phyloP scores from a whole-genome alignment of 2,113 vertebrate genomes.

The Lepisosteus oculatus region DNA sequence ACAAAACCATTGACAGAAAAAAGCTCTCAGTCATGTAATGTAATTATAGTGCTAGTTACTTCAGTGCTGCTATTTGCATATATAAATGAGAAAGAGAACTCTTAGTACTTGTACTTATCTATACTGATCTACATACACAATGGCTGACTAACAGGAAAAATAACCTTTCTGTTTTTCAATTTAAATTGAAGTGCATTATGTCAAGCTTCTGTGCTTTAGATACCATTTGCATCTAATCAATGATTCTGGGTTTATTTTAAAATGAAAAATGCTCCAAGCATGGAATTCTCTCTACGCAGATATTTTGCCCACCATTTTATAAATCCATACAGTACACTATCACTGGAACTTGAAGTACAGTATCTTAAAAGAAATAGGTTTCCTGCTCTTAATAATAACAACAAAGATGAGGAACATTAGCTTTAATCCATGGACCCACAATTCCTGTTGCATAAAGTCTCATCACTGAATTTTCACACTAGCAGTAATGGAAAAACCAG shows the following conservation, averaged over 20 bases:
- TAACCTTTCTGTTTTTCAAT: constrained; percentile 12
- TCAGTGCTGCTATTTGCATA: constrained; percentile 8
- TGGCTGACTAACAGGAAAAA: background rate
- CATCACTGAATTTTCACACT: too few species aligned
- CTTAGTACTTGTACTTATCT: background rate
- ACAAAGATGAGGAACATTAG: too few species aligned
- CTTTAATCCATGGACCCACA: too few species aligned
- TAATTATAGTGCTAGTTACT: background rate
- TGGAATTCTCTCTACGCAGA: too few species aligned
- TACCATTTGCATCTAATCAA: constrained; percentile 1
- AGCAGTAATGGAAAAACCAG: too few species aligned
- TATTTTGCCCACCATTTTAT: too few species aligned
- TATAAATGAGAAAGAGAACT: background rate
- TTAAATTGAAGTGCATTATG: constrained; percentile 4
- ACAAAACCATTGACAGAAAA: background rate
- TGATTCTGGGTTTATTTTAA: background rate
- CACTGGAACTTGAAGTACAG: too few species aligned
- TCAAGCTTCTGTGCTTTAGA: constrained; percentile 1
- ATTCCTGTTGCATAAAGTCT: too few species aligned
- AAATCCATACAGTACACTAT: too few species aligned
- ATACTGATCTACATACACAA: background rate
- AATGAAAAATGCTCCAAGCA: too few species aligned
- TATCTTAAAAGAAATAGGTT: too few species aligned
- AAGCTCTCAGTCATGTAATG: constrained; percentile 14
- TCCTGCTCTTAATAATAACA: too few species aligned